Evolutionary conservation across 2,113 vertebrate species (phyloP), one percentile per base, ranked within the genome.

Genomic region (Suncus etruscus): DNA sequence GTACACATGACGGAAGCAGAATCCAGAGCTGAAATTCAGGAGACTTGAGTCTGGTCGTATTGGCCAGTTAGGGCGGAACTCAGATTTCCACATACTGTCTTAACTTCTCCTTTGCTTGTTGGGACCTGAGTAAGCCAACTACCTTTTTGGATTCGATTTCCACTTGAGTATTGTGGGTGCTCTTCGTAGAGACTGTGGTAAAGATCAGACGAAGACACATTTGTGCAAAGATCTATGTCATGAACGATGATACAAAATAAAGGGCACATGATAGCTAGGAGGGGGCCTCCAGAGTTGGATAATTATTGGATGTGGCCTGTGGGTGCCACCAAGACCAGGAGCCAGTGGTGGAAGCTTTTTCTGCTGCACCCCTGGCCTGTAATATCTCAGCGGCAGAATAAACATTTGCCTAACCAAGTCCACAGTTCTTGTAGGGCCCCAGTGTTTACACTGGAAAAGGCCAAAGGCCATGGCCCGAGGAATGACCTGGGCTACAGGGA

Each of bases 401-500:
- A 97, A 97, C 92, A 96, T 82, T 95, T 96, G 90, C 95, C 72
- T 94, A 84, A 93, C 93, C 78, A 85, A 91, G 92, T 86, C 88
- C 45, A 48, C 80, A 85, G 54, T 83, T 77, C 58, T 90, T 86
- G 58, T 95, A 79, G 81, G 84, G 92, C 94, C 95, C 95, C 54
- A n/a, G 86, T 96, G 95, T 96, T 96, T 95, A 94, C 45, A 65
- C 73, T 22, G 39, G 73, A 91, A 54, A 61, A 82, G 94, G 89
- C 77, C 95, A 97, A 96, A 96, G 95, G 95, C 70, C 81, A 15
- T 32, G 85, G 88, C 50, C 73, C 81, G 32, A 2, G 68, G 72
- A 61, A 32, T 80, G 83, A 75, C 72, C 27, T 51, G 92, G 63
- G 29, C 75, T 29, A 25, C 25, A 81, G 47, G 50, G 47, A 50